A percentile compares a stretch with the other conserved stretches of the same genome.
Conservation (phyloP, 2,888 invertebrate species). For the Drosophila anceps region DNA sequence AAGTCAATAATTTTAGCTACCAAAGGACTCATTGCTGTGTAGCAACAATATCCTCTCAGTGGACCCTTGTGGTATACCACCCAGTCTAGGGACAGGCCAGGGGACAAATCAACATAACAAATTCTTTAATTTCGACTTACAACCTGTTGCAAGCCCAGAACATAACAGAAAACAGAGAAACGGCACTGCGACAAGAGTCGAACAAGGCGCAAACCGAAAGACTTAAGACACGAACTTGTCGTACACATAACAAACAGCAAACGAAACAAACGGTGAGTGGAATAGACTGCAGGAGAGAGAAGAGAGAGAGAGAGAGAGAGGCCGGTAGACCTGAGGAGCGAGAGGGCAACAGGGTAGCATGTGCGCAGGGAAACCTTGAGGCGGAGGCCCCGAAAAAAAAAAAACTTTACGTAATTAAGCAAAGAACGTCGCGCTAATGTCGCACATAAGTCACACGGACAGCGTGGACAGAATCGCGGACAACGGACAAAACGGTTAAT, state of each 20-base stretch:
- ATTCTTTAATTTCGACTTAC: constrained; percentile 76
- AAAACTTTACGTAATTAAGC: constrained; percentile 79
- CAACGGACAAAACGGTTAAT: constrained; percentile 76
- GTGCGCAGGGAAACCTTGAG: constrained; percentile 25
- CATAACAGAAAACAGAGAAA: constrained; percentile 46
- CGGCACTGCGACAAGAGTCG: constrained; percentile 54
- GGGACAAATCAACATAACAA: constrained; percentile 70
- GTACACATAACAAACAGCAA: constrained; percentile 65
- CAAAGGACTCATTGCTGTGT: neutral
- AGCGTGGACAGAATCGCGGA: constrained; percentile 37
- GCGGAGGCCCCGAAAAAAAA: constrained; percentile 36
- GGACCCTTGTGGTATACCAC: constrained; percentile 26
- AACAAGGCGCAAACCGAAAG: constrained; percentile 78
- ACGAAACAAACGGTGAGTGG: constrained; percentile 28
- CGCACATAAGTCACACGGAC: constrained; percentile 79
- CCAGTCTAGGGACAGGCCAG: constrained; percentile 32
- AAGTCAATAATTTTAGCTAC: neutral
- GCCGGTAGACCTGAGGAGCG: neutral
- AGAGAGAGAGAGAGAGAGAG: neutral
- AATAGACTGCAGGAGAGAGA: neutral
- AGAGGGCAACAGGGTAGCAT: neutral
- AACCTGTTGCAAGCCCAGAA: constrained; percentile 69
- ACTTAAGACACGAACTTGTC: constrained; percentile 83
- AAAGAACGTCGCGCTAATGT: constrained; percentile 79
- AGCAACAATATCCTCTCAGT: neutral